Evolutionary conservation across 2,113 vertebrate genomes (phyloP), one percentile per base, ranked within the genome.

Genomic region (Dicerorhinus sumatrensis): DNA sequence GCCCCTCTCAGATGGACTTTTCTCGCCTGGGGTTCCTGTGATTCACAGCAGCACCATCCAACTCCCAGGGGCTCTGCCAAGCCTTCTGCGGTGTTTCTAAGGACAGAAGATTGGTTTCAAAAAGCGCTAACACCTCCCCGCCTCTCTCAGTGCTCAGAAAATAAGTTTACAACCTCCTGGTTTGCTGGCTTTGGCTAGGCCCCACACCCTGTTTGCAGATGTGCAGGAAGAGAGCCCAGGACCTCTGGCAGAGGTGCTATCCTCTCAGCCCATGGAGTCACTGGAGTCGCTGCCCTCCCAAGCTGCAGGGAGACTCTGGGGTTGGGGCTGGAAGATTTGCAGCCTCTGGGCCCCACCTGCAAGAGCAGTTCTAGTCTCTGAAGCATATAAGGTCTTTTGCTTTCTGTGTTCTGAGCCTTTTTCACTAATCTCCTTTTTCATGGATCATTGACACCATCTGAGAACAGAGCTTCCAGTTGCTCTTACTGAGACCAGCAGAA

Each of bases 271-370:
- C 56, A 8, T 2, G 2, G 39, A n/a, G 72, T 20, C 0, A 0
- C 51, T n/a, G 21, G 11, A 16, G n/a, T 4, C 0, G 1, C 77
- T 11, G 60, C 21, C 54, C 58, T 92, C 39, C 16, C 33, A 46
- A 72, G 95, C 65, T 67, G 17, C 63, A 92, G 48, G 72, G 77
- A 93, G 76, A 91, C 73, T 42, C 29, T 96, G 65, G 39, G 21
- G 46, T 88, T 95, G 60, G 91, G 80, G 85, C 85, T 97, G 76
- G 0, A 94, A 91, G 86, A 25, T 95, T 88, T 91, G 70, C 85
- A 97, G 97, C 89, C 79, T 92, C 73, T 92, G 89, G 70, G 69
- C 58, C 25, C 93, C 95, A 95, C 76, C 91, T 97, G 56, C 95
- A 97, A 97, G 56, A 92, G 54, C 20, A 31, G n/a, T 6, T 81